A percentile compares a stretch with the other conserved stretches of the same genome.
These are phyloP conservation scores for Pipa parva DNA, from an alignment of 2,113 vertebrate genomes.

Conservation along the genomic window DNA sequence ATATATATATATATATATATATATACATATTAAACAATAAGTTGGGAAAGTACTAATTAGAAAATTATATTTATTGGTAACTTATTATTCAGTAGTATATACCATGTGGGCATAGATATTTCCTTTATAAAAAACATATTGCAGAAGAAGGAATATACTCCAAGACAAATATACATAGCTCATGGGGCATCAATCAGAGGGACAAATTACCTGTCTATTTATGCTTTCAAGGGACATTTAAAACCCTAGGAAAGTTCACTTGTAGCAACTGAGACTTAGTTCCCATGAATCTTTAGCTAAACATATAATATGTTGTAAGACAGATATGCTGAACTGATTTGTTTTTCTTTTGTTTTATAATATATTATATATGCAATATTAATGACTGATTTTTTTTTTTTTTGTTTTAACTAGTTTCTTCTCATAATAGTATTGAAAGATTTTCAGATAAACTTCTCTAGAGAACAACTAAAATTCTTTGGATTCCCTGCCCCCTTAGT, in stretches of 20 bases:
- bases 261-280: conserved; percentile 6
- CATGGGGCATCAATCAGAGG: conserved; percentile 56
- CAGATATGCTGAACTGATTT: background rate
- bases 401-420: no score
- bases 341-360: conserved; percentile 6
- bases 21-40: no score
- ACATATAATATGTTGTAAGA: conserved; percentile 3
- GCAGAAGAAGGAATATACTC: conserved; percentile 61
- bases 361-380: background rate
- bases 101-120: conserved; percentile 53
- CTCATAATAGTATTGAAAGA: no score
- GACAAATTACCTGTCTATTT: conserved; percentile 57
- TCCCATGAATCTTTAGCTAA: conserved; percentile 20
- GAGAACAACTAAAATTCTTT: no score
- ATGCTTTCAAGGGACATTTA: conserved; percentile 24
- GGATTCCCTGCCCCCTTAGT: background rate
- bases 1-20: no score
- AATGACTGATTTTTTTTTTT: no score
- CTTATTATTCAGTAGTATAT: conserved; percentile 62
- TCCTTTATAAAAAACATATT: conserved; percentile 40
- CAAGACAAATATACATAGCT: conserved; percentile 58
- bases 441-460: no score
- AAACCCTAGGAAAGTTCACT: conserved; percentile 22
- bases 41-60: conserved; percentile 70
- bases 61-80: conserved; percentile 63